phyloP scores from a whole-genome alignment of 1,140 invertebrate species.

The Myzus persicae region DNA sequence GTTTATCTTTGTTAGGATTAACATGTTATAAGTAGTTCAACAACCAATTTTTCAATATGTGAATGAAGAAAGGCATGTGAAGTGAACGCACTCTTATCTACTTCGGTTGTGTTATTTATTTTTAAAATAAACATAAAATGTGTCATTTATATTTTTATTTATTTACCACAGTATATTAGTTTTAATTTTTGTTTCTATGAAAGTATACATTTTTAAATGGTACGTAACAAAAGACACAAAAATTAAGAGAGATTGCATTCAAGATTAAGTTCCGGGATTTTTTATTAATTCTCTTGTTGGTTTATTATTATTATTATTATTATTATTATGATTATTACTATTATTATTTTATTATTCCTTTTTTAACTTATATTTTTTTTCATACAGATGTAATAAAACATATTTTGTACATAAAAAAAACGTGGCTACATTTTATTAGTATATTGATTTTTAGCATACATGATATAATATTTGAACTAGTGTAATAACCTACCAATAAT shows the following conservation, averaged over 20 bases:
- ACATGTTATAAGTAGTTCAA: constrained; percentile 51
- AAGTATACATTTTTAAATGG: constrained; percentile 27
- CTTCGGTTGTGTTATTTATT: constrained; percentile 58
- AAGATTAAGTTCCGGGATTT: constrained; percentile 21
- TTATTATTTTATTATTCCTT: constrained; percentile 29
- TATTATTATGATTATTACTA: neutral
- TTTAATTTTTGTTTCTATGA: neutral
- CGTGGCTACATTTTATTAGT: constrained; percentile 34
- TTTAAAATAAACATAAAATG: constrained; percentile 52
- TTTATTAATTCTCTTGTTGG: constrained; percentile 40
- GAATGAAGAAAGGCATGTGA: constrained; percentile 49
- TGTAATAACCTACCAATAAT: constrained; percentile 14
- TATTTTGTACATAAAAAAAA: constrained; percentile 49
- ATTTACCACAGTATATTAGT: constrained; percentile 40
- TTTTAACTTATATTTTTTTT: constrained; percentile 50
- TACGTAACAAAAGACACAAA: neutral
- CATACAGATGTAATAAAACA: constrained; percentile 51
- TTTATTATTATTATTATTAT: constrained; percentile 40
- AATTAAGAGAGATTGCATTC: constrained; percentile 36
- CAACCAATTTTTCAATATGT: constrained; percentile 30
- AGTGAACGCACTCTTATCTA: constrained; percentile 9
- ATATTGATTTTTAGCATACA: constrained; percentile 29
- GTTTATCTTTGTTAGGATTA: constrained; percentile 54
- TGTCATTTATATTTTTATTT: constrained; percentile 56
- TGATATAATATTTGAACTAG: constrained; percentile 22